A percentile compares a stretch with the other conserved stretches of the same genome.
Conservation (phyloP, 2,888 invertebrate species). For the Andricus curvator region DNA sequence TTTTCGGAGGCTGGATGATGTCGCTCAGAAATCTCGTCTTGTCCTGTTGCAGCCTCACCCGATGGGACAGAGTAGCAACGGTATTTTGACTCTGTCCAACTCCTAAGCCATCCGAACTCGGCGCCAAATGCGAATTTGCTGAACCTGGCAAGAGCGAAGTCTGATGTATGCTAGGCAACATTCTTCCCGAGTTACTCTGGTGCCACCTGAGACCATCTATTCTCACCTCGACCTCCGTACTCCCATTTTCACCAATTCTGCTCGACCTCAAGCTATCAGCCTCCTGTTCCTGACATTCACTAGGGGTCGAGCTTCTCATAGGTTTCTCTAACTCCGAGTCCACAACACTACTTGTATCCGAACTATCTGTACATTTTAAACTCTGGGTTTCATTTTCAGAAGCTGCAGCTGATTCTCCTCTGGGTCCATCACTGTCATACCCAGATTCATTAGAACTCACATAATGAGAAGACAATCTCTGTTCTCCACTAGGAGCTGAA, state of each 20-base stretch:
- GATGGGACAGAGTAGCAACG: conserved; percentile 62
- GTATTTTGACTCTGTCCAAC: conserved; percentile 19
- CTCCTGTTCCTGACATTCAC: conserved; percentile 64
- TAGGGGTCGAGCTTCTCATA: conserved; percentile 76
- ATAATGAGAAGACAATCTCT: conserved; percentile 81
- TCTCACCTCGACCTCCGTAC: conserved; percentile 57
- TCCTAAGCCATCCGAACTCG: conserved; percentile 11
- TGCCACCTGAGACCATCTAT: conserved; percentile 74
- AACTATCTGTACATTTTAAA: conserved; percentile 70
- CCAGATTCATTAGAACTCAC: conserved; percentile 91
- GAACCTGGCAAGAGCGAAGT: conserved; percentile 46
- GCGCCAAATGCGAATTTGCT: conserved; percentile 45
- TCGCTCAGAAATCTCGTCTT: conserved; percentile 74
- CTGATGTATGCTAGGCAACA: conserved; percentile 74
- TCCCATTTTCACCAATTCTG: conserved; percentile 47
- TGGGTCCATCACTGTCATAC: conserved; percentile 87
- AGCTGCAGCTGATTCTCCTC: conserved; percentile 70
- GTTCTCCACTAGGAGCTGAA: conserved; percentile 71
- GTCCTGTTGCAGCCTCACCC: conserved; percentile 73
- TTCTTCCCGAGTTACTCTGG: conserved; percentile 70
- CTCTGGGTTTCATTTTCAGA: conserved; percentile 71
- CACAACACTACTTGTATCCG: conserved; percentile 73
- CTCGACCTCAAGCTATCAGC: conserved; percentile 52
- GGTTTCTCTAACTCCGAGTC: conserved; percentile 80
- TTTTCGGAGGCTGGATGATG: conserved; percentile 70